Percentiles rank a stretch among this genome's conserved stretches.
These are phyloP conservation scores for Calliphora vomitoria DNA, from an alignment of 2,888 invertebrate species.

Conservation along the genomic window DNA sequence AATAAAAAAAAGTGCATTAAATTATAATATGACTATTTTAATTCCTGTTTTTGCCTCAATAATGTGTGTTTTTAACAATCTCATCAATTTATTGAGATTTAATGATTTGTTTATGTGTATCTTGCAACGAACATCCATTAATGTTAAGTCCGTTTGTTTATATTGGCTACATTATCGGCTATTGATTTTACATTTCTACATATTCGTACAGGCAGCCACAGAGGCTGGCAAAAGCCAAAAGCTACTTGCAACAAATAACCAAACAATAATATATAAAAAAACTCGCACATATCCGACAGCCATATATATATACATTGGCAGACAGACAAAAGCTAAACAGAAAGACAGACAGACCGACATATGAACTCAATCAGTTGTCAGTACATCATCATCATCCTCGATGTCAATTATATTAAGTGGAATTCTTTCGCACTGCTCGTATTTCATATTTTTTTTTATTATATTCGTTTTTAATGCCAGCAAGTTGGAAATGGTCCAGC, in stretches of 20 bases:
- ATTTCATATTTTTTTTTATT: conserved; percentile 38
- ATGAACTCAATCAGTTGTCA: conserved; percentile 57
- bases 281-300: not conserved
- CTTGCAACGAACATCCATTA: conserved; percentile 18
- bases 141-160: conserved; percentile 26
- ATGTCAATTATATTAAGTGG: conserved; percentile 63
- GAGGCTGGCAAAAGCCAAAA: conserved; percentile 38
- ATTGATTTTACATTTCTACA: conserved; percentile 31
- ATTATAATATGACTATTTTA: not conserved
- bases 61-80: conserved; percentile 29
- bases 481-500: conserved; percentile 62
- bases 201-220: not conserved
- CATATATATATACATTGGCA: not conserved
- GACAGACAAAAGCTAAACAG: not conserved
- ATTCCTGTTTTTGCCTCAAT: not conserved
- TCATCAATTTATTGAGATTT: conserved; percentile 64
- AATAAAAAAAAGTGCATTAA: not conserved
- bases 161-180: conserved; percentile 38
- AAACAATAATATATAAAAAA: not conserved
- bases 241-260: conserved; percentile 31
- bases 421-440: conserved; percentile 20
- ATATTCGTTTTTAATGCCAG: conserved; percentile 13
- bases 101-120: conserved; percentile 65
- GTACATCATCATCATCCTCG: conserved; percentile 1
- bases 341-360: not conserved